These are phyloP conservation scores for Steinernema scapterisci DNA, from an alignment of 2,888 invertebrate species.

Conservation along the genomic window DNA sequence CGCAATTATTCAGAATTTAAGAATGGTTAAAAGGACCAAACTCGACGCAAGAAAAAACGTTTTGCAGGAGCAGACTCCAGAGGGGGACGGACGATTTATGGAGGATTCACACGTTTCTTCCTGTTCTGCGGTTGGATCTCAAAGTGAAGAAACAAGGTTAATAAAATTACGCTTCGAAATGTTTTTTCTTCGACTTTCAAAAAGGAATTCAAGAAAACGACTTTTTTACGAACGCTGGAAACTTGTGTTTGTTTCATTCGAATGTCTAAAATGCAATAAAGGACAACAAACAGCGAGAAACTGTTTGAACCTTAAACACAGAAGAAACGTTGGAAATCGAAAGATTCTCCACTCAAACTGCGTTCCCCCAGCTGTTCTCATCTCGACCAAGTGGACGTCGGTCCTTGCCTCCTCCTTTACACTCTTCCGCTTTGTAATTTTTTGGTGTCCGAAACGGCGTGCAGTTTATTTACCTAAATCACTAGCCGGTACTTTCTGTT, in stretches of 20 bases:
- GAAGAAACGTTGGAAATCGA: neutral
- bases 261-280: too few relatives aligned
- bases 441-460: slow-evolving; percentile 22
- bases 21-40: neutral
- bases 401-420: neutral
- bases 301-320: too few relatives aligned
- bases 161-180: too few relatives aligned
- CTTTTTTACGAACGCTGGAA: neutral
- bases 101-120: too few relatives aligned
- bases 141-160: too few relatives aligned
- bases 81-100: too few relatives aligned
- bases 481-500: slow-evolving; percentile 32
- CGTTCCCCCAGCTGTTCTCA: neutral
- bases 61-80: neutral
- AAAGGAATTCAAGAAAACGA: too few relatives aligned
- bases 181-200: too few relatives aligned
- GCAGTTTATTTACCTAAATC: slow-evolving; percentile 31
- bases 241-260: neutral
- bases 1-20: neutral
- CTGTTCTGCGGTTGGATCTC: too few relatives aligned
- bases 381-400: neutral
- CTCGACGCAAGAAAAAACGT: neutral
- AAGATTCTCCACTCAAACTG: neutral
- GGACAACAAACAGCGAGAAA: too few relatives aligned
- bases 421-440: slow-evolving; percentile 30